Base-by-base conservation (phyloP, 37 sponge, comb jelly and placozoan species). In the Theonella swinhoei region DNA sequence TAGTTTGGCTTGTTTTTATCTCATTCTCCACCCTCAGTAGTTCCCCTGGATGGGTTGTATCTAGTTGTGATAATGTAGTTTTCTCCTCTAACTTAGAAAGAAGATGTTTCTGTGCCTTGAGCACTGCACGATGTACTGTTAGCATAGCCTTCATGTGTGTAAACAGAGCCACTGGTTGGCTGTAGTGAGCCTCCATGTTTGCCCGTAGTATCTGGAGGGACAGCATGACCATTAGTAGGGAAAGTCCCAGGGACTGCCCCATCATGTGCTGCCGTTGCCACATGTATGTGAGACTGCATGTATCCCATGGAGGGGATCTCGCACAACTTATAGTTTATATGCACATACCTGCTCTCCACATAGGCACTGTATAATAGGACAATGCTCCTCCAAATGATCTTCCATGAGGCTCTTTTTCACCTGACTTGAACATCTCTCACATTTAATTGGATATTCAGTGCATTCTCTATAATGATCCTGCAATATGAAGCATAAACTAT, bases 381-480 rank as follows among this genome's bases (percentile, higher is more conserved):
- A 84, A 22, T 69, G 54, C 0, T 34, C 41, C 20, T 8, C 11
- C 7, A 35, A 0, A 38, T 84, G 85, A 9, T 43, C 61, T 1
- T 76, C 54, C 77, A 84, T 58, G 54, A 7, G 11, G 14, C 54
- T 47, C 14, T 47, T 47, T 14, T 47, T 47, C 11, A 83, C 58
- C 7, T 8, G 1, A n/a, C 66, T 23, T 14, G 25, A 2, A 31
- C 91, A 91, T 0, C 14, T 11, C 34, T 71, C 65, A 72, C 87
- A 91, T 60, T 31, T 36, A 0, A 81, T 1, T 11, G 78, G 73
- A 19, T 37, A 70, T 2, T 76, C 36, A 4, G 70, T 38, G 31
- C 90, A 90, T 2, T 23, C 0, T 4, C 63, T 24, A 75, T 43
- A 68, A 68, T 90, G 90, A 30, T 31, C 77, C 90, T 90, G 34